Evolutionary conservation across 2,113 vertebrate genomes (phyloP).

Genomic region (Martes martes): DNA sequence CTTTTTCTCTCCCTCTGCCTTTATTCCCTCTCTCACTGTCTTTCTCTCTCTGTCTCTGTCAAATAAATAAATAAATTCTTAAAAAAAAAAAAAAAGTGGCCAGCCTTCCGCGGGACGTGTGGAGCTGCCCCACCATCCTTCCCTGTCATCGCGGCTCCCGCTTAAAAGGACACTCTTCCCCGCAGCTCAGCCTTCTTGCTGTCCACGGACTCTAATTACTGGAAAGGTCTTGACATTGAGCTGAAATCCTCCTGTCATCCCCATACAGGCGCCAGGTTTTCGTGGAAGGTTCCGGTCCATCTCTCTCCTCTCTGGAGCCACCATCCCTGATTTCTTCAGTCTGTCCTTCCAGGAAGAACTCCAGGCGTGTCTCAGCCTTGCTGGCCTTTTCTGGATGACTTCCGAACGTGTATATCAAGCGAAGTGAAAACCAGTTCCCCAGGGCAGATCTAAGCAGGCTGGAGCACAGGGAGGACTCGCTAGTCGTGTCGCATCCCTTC

Average conservation of each 20-base stretch:
- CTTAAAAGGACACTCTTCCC: background rate
- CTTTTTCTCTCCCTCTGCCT: too few species aligned
- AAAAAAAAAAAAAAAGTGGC: too few species aligned
- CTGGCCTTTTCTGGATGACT: background rate
- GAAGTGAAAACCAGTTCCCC: accelerated
- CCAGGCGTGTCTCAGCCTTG: accelerated
- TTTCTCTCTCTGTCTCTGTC: too few species aligned
- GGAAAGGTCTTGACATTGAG: accelerated
- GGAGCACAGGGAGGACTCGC: accelerated
- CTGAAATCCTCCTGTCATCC: background rate
- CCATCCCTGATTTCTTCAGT: background rate
- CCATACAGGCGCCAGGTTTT: background rate
- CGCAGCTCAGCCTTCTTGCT: background rate
- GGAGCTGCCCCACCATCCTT: background rate
- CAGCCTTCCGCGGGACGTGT: background rate
- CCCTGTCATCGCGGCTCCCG: background rate
- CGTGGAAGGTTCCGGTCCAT: background rate
- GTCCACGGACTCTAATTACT: background rate
- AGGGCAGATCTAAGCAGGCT: background rate
- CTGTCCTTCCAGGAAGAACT: background rate
- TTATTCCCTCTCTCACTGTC: too few species aligned
- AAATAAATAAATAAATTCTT: too few species aligned
- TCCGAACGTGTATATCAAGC: accelerated
- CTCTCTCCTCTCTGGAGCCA: background rate
- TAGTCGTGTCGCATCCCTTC: too few species aligned